Evolutionary conservation across 1,140 invertebrate genomes (phyloP).

Genomic region (Solen grandis): DNA sequence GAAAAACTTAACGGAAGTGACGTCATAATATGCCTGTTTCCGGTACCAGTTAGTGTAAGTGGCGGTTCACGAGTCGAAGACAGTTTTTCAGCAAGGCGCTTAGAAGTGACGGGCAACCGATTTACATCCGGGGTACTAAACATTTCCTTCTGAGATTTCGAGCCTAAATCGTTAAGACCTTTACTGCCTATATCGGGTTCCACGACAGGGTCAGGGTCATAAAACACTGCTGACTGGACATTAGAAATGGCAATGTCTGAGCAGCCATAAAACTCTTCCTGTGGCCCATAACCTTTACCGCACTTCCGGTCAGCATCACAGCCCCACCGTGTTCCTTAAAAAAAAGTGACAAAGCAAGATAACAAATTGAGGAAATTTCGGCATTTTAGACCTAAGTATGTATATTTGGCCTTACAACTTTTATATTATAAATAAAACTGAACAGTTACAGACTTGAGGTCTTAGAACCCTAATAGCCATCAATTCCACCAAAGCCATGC

Average conservation of each 20-base stretch:
- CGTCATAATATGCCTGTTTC: neutral
- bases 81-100: too few relatives aligned
- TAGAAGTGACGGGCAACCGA: neutral
- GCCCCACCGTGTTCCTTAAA: conserved; percentile 63
- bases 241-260: conserved; percentile 59
- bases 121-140: neutral
- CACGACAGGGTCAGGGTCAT: neutral
- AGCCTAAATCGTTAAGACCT: conserved; percentile 22
- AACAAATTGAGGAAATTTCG: too few relatives aligned
- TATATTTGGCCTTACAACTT: too few relatives aligned
- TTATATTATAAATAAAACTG: too few relatives aligned
- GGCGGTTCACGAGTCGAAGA: too few relatives aligned
- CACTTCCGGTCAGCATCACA: conserved; percentile 32
- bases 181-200: neutral
- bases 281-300: conserved; percentile 55
- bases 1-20: neutral
- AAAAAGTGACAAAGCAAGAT: neutral
- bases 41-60: neutral
- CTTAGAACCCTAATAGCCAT: too few relatives aligned
- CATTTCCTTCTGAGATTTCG: neutral
- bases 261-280: conserved; percentile 68
- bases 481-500: too few relatives aligned
- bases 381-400: too few relatives aligned
- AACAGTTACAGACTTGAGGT: too few relatives aligned
- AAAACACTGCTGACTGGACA: neutral